These are phyloP conservation scores for Rhabdophis nuchalis DNA, from an alignment of 2,797 vertebrate genomes.

Conservation along the genomic window DNA sequence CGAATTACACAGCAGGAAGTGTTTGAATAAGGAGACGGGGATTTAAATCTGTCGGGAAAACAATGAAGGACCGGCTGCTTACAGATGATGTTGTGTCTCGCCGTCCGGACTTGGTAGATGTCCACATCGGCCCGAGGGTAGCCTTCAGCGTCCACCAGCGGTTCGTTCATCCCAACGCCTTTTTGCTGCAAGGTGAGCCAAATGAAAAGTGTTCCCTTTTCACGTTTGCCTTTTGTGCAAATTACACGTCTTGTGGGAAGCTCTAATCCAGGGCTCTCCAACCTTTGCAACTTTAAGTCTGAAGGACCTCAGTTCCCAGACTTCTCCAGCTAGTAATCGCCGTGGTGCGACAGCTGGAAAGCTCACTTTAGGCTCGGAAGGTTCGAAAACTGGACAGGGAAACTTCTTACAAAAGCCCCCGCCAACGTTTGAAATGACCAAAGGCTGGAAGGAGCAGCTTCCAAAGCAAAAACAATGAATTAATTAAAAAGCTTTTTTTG, in stretches of 20 bases:
- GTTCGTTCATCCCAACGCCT: constrained; percentile 77
- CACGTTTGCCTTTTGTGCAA: not conserved
- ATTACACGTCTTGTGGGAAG: not conserved
- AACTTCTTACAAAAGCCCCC: not conserved
- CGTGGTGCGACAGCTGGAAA: not conserved
- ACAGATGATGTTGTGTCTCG: constrained; percentile 90
- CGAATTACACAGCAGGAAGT: too few species aligned
- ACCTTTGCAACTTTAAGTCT: too few species aligned
- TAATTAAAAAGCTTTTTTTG: not conserved
- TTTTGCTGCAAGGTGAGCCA: constrained; percentile 76
- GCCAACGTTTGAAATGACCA: rapidly evolving
- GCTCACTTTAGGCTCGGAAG: not conserved
- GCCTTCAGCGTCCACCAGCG: constrained; percentile 86
- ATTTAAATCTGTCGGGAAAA: not conserved
- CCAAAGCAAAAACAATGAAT: not conserved
- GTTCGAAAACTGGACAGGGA: too few species aligned
- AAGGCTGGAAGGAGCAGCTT: not conserved
- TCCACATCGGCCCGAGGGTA: constrained; percentile 88
- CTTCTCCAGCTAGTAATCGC: too few species aligned
- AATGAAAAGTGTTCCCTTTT: not conserved
- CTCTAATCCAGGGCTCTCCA: too few species aligned
- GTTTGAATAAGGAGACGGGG: rapidly evolving
- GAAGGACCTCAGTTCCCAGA: too few species aligned
- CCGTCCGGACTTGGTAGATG: constrained; percentile 85
- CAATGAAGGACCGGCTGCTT: constrained; percentile 53